These are phyloP conservation scores for Crypturellus undulatus DNA, from an alignment of 2,113 vertebrate species.

Conservation along the genomic window DNA sequence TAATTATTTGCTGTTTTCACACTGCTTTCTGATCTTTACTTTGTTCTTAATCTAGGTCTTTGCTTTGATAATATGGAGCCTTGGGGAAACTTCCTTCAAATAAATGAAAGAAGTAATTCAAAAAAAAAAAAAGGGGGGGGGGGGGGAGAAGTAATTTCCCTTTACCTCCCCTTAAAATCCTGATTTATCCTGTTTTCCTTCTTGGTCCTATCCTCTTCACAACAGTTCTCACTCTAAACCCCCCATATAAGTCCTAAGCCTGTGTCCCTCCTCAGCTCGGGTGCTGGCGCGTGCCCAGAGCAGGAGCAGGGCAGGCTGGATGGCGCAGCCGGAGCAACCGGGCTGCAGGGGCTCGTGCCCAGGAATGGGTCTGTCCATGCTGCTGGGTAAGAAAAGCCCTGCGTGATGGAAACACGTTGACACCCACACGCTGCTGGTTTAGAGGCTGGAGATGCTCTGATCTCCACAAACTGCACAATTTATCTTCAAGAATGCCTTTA, in stretches of 20 bases:
- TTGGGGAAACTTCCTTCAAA: not conserved
- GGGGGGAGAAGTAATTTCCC: not conserved
- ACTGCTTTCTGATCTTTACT: not conserved
- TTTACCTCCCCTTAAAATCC: not conserved
- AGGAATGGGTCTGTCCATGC: not conserved
- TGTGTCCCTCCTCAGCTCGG: not conserved
- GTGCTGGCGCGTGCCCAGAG: not conserved
- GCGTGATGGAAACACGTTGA: too few species aligned
- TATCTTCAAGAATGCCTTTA: not conserved
- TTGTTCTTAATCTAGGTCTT: conserved; percentile 19
- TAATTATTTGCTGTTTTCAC: conserved; percentile 10
- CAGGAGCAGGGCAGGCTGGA: not conserved
- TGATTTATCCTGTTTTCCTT: not conserved
- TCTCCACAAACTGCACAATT: not conserved
- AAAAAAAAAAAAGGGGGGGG: not conserved
- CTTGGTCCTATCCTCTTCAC: not conserved
- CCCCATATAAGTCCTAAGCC: not conserved
- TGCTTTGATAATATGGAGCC: not conserved
- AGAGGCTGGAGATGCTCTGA: not conserved
- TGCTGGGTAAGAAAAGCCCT: not conserved
- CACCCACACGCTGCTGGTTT: fast-evolving
- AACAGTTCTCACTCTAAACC: too few species aligned
- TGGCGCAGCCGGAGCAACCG: fast-evolving
- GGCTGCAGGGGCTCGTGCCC: not conserved
- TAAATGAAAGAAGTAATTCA: not conserved